A percentile compares a stretch with the other conserved stretches of the same genome.
Evolutionary conservation across 2,113 vertebrate genomes (phyloP).

Genomic region (Anoura caudifer): DNA sequence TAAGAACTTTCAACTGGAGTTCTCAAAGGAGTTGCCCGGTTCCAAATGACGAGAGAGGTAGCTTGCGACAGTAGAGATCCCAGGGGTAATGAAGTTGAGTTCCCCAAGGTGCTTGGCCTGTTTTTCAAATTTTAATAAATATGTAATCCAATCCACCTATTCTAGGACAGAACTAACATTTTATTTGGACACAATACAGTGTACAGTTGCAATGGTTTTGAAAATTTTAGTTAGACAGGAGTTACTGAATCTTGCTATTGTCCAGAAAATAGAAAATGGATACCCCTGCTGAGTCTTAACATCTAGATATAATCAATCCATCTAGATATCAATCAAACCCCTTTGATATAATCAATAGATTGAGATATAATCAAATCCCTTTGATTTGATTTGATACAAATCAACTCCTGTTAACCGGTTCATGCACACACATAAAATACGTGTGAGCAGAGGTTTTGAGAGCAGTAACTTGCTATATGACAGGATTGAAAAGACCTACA

Average conservation of each 20-base stretch:
- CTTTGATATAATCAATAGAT: no score
- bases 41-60: background rate
- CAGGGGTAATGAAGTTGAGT: conserved; percentile 7
- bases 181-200: conserved; percentile 61
- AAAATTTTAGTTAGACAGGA: conserved; percentile 33
- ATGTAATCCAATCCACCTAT: conserved; percentile 41
- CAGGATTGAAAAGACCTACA: background rate
- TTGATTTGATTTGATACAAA: no score
- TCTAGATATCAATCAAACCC: no score
- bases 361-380: no score
- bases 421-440: background rate
- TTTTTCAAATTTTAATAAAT: conserved; percentile 58
- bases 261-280: conserved; percentile 38
- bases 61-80: background rate
- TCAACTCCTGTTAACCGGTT: background rate
- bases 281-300: conserved; percentile 28
- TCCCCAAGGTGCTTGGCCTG: conserved; percentile 45
- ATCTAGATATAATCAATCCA: conserved; percentile 16
- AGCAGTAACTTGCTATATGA: background rate
- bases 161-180: conserved; percentile 65
- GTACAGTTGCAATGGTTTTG: conserved; percentile 35
- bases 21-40: background rate
- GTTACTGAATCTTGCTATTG: conserved; percentile 36
- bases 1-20: background rate
- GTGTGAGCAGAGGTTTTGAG: conserved; percentile 26